Evolutionary conservation across 1,140 invertebrate species (phyloP).

Genomic region (Papilio dardanus): DNA sequence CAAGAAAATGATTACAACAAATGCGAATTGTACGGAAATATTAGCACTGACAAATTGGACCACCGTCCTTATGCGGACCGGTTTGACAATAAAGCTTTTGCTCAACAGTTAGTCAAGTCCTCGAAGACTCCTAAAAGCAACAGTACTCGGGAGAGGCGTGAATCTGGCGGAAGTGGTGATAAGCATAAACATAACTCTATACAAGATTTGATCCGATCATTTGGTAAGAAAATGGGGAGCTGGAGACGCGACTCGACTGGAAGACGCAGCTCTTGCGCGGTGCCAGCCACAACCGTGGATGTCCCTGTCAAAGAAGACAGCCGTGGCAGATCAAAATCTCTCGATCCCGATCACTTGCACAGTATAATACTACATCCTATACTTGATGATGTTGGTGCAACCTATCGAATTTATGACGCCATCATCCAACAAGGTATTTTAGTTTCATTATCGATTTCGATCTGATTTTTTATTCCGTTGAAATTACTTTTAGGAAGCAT

Average conservation of each 20-base stretch:
- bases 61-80: constrained; percentile 66
- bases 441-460: neutral
- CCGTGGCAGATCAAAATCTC: constrained; percentile 88
- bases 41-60: constrained; percentile 68
- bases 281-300: constrained; percentile 71
- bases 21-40: constrained; percentile 80
- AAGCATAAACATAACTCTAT: constrained; percentile 86
- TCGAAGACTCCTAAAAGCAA: constrained; percentile 50
- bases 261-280: constrained; percentile 82
- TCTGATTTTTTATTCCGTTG: neutral
- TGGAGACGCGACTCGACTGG: constrained; percentile 84
- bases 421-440: constrained; percentile 90
- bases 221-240: constrained; percentile 86
- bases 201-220: constrained; percentile 88
- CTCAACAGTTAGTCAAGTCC: constrained; percentile 76
- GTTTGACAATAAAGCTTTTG: constrained; percentile 83
- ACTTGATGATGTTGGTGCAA: constrained; percentile 88
- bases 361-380: constrained; percentile 63
- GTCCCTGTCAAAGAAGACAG: constrained; percentile 84
- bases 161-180: constrained; percentile 70
- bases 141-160: constrained; percentile 55
- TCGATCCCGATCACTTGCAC: constrained; percentile 85
- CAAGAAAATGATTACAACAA: constrained; percentile 79
- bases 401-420: constrained; percentile 91
- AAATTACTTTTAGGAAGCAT: no score